A percentile compares a stretch with the other conserved stretches of the same genome.
Conservation (phyloP, 2,888 invertebrate species). For the Macrosoma leucophasiata region DNA sequence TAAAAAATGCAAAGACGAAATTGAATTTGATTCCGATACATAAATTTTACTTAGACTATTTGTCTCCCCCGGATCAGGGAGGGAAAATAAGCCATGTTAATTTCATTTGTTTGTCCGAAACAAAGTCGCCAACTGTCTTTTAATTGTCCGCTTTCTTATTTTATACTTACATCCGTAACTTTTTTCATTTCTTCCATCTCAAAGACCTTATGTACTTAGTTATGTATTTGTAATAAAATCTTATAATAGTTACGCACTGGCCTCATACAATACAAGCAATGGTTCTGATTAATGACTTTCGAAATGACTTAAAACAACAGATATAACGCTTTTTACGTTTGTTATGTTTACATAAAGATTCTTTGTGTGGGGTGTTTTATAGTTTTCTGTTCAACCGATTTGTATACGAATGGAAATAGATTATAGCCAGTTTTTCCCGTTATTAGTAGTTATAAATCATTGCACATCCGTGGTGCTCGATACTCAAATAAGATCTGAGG, state of each 20-base stretch:
- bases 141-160: conserved; percentile 52
- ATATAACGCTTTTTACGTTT: conserved; percentile 68
- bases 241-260: conserved; percentile 38
- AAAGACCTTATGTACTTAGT: conserved; percentile 15
- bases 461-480: conserved; percentile 58
- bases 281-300: conserved; percentile 62
- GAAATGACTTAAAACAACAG: conserved; percentile 74
- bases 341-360: conserved; percentile 74
- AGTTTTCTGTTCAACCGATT: conserved; percentile 74
- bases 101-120: conserved; percentile 65
- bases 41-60: conserved; percentile 74
- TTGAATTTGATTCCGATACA: conserved; percentile 75
- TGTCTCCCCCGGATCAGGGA: conserved; percentile 69
- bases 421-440: conserved; percentile 74
- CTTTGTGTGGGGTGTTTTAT: conserved; percentile 74
- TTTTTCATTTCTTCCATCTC: conserved; percentile 5
- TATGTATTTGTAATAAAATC: conserved; percentile 36
- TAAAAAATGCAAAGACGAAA: conserved; percentile 72
- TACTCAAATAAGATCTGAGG: conserved; percentile 64
- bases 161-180: conserved; percentile 17
- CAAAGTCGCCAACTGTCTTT: conserved; percentile 55
- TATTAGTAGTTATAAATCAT: conserved; percentile 73
- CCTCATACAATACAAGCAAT: conserved; percentile 42
- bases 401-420: conserved; percentile 74
- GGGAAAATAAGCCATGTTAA: conserved; percentile 65